Conservation (phyloP, 2,113 vertebrate genomes). For the Pteruthius melanotis region DNA sequence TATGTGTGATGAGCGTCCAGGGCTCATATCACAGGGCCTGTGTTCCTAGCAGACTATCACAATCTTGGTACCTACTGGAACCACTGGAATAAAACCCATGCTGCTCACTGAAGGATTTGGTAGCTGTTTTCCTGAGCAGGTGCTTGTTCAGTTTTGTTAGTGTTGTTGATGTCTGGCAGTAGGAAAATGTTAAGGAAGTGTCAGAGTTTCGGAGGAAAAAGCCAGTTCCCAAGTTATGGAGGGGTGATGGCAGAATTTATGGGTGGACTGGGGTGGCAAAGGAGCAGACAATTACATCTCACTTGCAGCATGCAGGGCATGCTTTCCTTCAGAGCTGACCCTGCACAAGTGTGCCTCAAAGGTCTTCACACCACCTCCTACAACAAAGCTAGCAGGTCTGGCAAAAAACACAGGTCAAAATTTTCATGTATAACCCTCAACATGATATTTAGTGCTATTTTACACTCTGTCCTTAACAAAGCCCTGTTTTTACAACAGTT, state of each 20-base stretch:
- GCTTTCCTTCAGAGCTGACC: neutral
- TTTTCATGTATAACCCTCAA: neutral
- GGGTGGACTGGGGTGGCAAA: neutral
- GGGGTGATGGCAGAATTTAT: neutral
- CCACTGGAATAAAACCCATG: neutral
- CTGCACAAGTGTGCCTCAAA: neutral
- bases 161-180: neutral
- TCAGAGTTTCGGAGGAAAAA: neutral
- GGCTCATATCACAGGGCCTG: neutral
- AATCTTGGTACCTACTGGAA: neutral
- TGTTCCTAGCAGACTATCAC: neutral
- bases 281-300: neutral
- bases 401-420: neutral
- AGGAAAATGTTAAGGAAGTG: neutral
- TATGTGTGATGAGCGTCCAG: neutral
- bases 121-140: neutral
- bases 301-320: fast-evolving
- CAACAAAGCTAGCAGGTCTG: neutral
- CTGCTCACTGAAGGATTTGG: neutral
- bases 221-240: neutral
- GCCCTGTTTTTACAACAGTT: neutral
- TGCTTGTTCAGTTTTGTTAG: neutral
- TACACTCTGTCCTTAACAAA: neutral
- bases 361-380: neutral
- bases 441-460: neutral